A percentile compares a stretch with the other conserved stretches of the same genome.
These are phyloP conservation scores for Tetramorium simillimum DNA, from an alignment of 1,140 invertebrate genomes.

Conservation along the genomic window DNA sequence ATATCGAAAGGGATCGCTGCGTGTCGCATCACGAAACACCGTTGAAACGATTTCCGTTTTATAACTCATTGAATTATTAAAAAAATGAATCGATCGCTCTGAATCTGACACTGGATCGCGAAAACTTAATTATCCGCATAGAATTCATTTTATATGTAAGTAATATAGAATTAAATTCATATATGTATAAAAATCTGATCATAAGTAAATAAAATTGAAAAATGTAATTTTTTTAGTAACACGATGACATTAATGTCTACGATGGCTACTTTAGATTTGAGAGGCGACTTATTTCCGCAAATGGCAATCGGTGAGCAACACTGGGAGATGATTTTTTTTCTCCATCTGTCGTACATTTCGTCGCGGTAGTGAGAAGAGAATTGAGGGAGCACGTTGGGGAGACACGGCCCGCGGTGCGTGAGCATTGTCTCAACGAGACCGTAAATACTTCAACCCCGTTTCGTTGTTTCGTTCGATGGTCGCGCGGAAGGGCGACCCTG, in stretches of 20 bases:
- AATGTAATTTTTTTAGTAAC: not conserved
- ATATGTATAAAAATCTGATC: not conserved
- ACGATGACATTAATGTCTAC: not conserved
- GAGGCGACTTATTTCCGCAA: slow-evolving; percentile 50
- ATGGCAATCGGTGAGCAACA: slow-evolving; percentile 52
- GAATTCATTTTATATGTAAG: no score
- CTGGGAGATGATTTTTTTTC: slow-evolving; percentile 16
- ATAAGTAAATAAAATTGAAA: not conserved
- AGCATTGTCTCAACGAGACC: slow-evolving; percentile 79
- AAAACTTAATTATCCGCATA: no score
- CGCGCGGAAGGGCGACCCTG: slow-evolving; percentile 54
- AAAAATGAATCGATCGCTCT: not conserved
- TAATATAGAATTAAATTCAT: not conserved
- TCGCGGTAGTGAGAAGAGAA: slow-evolving; percentile 57
- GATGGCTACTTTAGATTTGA: not conserved
- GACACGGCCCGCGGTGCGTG: slow-evolving; percentile 60
- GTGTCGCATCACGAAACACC: not conserved
- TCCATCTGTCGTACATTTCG: slow-evolving; percentile 42
- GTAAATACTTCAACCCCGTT: slow-evolving; percentile 78
- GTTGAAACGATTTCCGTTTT: not conserved
- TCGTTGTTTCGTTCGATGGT: slow-evolving; percentile 73
- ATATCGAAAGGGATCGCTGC: not conserved
- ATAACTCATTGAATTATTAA: not conserved
- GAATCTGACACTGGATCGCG: no score
- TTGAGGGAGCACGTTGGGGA: slow-evolving; percentile 12